Evolutionary conservation across 2,113 vertebrate genomes (phyloP), one percentile per base, ranked within the genome.

Genomic region (rabbit (Oryctolagus cuniculus)): DNA sequence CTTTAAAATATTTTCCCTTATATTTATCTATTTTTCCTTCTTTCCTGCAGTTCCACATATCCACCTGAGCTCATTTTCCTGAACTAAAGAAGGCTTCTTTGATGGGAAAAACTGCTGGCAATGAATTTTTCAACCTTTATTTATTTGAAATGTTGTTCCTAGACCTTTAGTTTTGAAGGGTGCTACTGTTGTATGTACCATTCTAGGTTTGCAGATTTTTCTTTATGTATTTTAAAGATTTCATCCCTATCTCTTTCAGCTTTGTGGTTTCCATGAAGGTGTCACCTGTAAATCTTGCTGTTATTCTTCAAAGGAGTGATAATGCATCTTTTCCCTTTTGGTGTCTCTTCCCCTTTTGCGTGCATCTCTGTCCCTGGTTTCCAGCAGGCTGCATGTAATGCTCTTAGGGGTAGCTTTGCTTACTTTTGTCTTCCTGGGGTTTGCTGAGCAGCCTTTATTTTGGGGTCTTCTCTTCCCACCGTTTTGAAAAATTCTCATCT

Each of bases 141-240:
- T 61, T 87, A 83, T 94, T 78, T 74, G 61, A 84, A 90, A 88
- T 84, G 49, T 72, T 82, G 51, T 89, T 84, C 51, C 34, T 55
- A 84, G 19, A 58, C 2, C 19, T 90, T 84, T 24, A 44, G 8
- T 86, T 91, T 72, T 93, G 25, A 85, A 89, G 67, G 29, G 1
- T 51, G 64, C 64, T 93, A 67, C 70, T 88, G 31, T 61, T 49
- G 10, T 69, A 2, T 67, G 11, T 73, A 66, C 31, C 25, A 67
- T 66, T 70, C 31, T 81, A 31, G 36, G 12, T 89, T 36, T 10
- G 24, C 63, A 73, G 69, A 12, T 44, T 63, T 94, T 63, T 61
- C 58, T n/a, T 87, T n/a, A 44, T 87, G 3, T 8, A 31, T 16
- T 74, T 88, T 36, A 87, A 73, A 29, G 9, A 31, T 70, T 67